Conservation (phyloP, 2,113 vertebrate genomes). For the Pedetes capensis region DNA sequence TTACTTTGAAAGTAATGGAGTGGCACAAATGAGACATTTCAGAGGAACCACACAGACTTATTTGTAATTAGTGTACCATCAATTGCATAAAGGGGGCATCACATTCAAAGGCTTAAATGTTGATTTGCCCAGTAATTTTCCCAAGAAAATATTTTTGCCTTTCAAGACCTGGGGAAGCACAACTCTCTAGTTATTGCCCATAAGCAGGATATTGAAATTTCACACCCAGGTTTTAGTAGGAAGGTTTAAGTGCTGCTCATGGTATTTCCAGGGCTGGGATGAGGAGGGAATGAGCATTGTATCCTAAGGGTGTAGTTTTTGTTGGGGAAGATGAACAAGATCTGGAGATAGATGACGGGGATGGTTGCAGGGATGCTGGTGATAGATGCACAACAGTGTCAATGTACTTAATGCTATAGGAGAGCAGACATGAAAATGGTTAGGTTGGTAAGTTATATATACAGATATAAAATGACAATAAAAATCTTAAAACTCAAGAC, state of each 20-base stretch:
- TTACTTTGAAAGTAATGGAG: constrained; percentile 43
- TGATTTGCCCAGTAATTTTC: background rate
- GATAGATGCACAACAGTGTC: background rate
- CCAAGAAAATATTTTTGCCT: constrained; percentile 24
- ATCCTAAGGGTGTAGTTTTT: background rate
- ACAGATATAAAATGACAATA: background rate
- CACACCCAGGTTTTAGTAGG: background rate
- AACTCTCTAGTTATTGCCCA: background rate
- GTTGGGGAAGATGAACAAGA: background rate
- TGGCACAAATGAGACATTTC: constrained; percentile 42
- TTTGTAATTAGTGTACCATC: constrained; percentile 43
- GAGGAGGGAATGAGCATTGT: background rate
- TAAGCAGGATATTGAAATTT: constrained; percentile 5
- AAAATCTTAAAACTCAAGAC: background rate
- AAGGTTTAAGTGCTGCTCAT: constrained; percentile 7
- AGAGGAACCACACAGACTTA: background rate
- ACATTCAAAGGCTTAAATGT: background rate
- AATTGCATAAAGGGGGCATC: background rate
- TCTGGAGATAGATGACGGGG: background rate
- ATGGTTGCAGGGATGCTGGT: too few species aligned
- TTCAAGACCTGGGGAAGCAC: constrained; percentile 35
- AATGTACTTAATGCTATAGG: background rate
- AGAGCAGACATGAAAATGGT: background rate
- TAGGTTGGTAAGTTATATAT: background rate
- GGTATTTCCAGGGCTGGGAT: background rate